Evolutionary conservation across 2,888 invertebrate genomes (phyloP).

Genomic region (Cyclophora punctaria): DNA sequence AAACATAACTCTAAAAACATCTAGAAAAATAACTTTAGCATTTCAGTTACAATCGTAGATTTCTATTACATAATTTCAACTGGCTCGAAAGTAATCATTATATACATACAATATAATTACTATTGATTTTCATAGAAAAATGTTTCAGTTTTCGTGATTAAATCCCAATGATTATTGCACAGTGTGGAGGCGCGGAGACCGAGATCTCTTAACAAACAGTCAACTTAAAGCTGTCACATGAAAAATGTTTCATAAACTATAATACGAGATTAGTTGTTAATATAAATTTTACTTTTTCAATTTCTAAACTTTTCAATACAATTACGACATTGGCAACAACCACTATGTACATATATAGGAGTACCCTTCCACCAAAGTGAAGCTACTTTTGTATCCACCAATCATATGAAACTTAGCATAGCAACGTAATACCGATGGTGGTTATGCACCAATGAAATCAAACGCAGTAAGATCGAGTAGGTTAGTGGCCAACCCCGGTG

Average conservation of each 20-base stretch:
- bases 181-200: constrained; percentile 9
- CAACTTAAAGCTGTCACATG: background rate
- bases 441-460: too few species aligned
- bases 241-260: constrained; percentile 3
- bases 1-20: constrained; percentile 40
- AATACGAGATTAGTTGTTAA: constrained; percentile 5
- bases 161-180: constrained; percentile 25
- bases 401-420: too few species aligned
- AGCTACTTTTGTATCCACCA: too few species aligned
- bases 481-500: too few species aligned
- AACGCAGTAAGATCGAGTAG: too few species aligned
- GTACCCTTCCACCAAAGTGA: too few species aligned
- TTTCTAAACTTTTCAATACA: constrained; percentile 31
- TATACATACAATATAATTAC: constrained; percentile 61
- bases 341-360: constrained; percentile 39
- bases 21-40: constrained; percentile 39
- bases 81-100: constrained; percentile 48
- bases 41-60: constrained; percentile 21
- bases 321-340: constrained; percentile 24
- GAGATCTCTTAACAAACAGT: background rate
- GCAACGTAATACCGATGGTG: too few species aligned
- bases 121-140: constrained; percentile 22
- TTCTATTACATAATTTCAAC: constrained; percentile 30
- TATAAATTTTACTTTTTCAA: background rate
- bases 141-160: constrained; percentile 7